Percentiles rank a stretch among this genome's conserved stretches.
Evolutionary conservation across 2,888 invertebrate genomes (phyloP).

Genomic region (Oscheius sp.): DNA sequence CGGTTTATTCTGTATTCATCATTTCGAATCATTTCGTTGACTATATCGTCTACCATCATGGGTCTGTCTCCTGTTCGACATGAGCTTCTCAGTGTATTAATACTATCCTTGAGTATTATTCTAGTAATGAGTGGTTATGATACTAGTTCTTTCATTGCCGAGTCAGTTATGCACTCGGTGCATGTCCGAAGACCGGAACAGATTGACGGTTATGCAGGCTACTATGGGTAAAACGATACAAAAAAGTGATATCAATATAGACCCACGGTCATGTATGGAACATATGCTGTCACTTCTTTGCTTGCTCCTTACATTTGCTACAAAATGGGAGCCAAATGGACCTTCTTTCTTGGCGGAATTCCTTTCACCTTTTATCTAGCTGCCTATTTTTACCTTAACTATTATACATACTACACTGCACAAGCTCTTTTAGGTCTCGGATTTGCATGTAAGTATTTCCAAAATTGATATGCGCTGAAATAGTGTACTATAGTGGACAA

Average conservation of each 20-base stretch:
- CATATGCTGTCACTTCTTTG: conserved; percentile 19
- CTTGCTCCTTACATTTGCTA: conserved; percentile 27
- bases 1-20: background rate
- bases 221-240: conserved; percentile 17
- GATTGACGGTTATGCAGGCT: conserved; percentile 27
- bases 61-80: conserved; percentile 6
- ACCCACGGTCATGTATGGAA: conserved; percentile 23
- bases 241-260: too few species aligned
- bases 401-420: conserved; percentile 3
- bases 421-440: conserved; percentile 26
- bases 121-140: conserved; percentile 26
- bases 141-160: conserved; percentile 14
- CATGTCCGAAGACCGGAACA: conserved; percentile 14
- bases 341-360: conserved; percentile 15
- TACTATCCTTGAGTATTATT: conserved; percentile 6
- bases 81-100: conserved; percentile 9
- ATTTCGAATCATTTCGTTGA: background rate
- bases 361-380: conserved; percentile 18
- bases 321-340: conserved; percentile 26
- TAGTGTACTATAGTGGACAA: conserved; percentile 31
- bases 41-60: too few species aligned
- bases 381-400: conserved; percentile 14
- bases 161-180: conserved; percentile 29
- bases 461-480: background rate
- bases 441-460: conserved; percentile 22